Evolutionary conservation across 2,888 invertebrate species (phyloP).

Genomic region (Epinotia demarniana): DNA sequence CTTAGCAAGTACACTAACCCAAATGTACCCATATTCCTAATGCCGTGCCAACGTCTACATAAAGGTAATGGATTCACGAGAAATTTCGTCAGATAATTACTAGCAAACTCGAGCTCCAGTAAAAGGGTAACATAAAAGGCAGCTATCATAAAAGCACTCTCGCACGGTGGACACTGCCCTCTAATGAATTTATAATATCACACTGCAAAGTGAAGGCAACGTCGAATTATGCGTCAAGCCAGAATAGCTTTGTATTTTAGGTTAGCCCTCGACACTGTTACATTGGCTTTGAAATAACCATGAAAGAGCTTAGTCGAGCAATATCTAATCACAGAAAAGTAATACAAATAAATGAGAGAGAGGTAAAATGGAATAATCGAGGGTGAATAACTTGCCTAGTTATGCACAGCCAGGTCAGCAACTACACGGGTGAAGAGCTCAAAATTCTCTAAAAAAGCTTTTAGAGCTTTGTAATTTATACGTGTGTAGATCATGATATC

Average conservation of each 20-base stretch:
- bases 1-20: neutral
- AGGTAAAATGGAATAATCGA: no score
- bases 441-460: no score
- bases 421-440: no score
- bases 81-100: conserved; percentile 23
- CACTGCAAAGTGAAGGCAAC: neutral
- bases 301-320: neutral
- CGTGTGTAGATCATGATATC: no score
- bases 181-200: conserved; percentile 32
- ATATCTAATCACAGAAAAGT: neutral
- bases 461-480: no score
- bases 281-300: neutral
- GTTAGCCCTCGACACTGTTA: conserved; percentile 3
- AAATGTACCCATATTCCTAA: neutral
- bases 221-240: neutral
- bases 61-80: conserved; percentile 5
- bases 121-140: conserved; percentile 24
- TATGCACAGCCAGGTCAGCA: no score
- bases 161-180: conserved; percentile 29
- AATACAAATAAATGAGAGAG: no score
- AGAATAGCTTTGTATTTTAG: conserved; percentile 6
- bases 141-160: conserved; percentile 15
- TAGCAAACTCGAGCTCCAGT: conserved; percentile 8
- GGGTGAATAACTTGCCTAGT: no score
- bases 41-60: conserved; percentile 6